A percentile compares a stretch with the other conserved stretches of the same genome.
These are phyloP conservation scores for Hippopotamus amphibius DNA, from an alignment of 2,113 vertebrate genomes.

Conservation along the genomic window DNA sequence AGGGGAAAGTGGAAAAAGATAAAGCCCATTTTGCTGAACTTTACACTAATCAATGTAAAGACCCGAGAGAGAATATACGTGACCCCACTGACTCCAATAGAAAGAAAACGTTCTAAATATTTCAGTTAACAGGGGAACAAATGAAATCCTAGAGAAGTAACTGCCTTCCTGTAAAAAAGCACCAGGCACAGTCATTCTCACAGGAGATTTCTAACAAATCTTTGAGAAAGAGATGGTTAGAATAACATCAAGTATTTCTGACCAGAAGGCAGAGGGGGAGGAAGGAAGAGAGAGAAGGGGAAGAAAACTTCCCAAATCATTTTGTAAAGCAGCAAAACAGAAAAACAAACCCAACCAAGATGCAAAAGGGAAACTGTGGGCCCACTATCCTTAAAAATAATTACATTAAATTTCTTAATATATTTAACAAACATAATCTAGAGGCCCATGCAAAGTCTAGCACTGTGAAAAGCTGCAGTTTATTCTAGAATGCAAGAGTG, in stretches of 20 bases:
- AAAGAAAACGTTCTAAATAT: too few species aligned
- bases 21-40: too few species aligned
- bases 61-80: accelerated
- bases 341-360: background rate
- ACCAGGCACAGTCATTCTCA: background rate
- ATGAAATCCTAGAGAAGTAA: background rate
- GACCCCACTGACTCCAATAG: accelerated
- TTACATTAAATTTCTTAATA: background rate
- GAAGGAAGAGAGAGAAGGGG: background rate
- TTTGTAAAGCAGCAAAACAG: background rate
- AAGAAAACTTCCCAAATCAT: background rate
- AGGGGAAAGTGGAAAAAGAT: too few species aligned
- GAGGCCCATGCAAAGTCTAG: background rate
- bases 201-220: background rate
- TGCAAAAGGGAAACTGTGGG: background rate
- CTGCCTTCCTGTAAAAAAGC: background rate
- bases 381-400: background rate
- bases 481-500: background rate
- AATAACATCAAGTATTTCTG: background rate
- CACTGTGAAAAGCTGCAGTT: background rate
- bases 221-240: background rate
- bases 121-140: too few species aligned
- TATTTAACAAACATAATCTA: too few species aligned
- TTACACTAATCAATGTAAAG: background rate
- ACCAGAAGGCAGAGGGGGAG: background rate